Conservation (phyloP, 2,113 vertebrate species). For the Eretmochelys imbricata region DNA sequence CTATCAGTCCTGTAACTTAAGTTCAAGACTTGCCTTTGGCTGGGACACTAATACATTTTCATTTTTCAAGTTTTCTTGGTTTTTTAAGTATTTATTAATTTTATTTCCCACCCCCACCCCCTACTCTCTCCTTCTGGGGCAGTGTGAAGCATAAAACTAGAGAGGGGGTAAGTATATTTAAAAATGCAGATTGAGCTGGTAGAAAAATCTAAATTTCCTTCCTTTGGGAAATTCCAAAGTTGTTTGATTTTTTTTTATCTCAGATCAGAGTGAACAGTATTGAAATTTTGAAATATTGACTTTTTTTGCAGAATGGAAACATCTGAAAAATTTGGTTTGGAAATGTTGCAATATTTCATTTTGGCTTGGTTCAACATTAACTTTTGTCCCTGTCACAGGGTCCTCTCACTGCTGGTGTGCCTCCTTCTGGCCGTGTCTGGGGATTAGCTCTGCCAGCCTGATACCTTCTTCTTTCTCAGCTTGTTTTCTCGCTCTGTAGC, state of each 20-base stretch:
- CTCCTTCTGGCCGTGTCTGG: no score
- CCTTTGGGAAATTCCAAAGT: neutral
- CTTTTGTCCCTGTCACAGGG: rapidly evolving
- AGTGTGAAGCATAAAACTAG: conserved; percentile 32
- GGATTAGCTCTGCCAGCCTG: no score
- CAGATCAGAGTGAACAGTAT: neutral
- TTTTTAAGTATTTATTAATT: neutral
- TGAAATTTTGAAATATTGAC: neutral
- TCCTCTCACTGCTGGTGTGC: no score
- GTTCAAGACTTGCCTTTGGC: neutral
- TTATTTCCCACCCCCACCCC: neutral
- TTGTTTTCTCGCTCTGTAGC: no score
- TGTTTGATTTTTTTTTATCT: neutral
- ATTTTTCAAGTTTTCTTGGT: rapidly evolving
- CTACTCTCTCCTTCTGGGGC: conserved; percentile 22
- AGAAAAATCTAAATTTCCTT: neutral
- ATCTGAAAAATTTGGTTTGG: neutral
- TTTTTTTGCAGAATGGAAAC: neutral
- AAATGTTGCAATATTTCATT: neutral
- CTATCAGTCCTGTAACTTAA: neutral
- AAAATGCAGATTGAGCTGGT: neutral
- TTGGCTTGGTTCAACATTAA: rapidly evolving
- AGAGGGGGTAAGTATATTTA: rapidly evolving
- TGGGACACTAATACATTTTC: neutral
- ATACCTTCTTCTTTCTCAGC: no score